Evolutionary conservation across 2,113 vertebrate species (phyloP).

Genomic region (Campylomormyrus numenius): DNA sequence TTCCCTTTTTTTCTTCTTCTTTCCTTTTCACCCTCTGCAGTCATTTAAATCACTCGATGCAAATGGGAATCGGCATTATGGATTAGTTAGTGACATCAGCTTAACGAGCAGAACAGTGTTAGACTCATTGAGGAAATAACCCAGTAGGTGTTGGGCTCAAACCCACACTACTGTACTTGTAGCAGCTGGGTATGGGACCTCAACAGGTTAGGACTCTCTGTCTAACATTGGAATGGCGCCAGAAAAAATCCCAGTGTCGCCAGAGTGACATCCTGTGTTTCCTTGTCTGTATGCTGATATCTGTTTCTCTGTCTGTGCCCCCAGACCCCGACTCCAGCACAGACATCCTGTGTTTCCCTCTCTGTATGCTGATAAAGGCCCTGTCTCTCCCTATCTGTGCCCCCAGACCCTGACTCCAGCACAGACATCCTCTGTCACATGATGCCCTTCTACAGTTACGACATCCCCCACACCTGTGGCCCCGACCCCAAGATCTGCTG

Average conservation of each 20-base stretch:
- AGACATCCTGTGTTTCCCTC: constrained; percentile 62
- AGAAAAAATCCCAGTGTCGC: background rate
- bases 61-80: background rate
- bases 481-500: constrained; percentile 89
- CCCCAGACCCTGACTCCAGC: constrained; percentile 69
- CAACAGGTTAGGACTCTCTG: background rate
- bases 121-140: background rate
- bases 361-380: background rate
- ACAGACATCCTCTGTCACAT: constrained; percentile 91
- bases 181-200: background rate
- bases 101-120: background rate
- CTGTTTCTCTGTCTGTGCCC: constrained; percentile 31
- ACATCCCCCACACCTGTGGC: constrained; percentile 88
- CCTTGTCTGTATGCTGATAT: background rate
- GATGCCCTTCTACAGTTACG: constrained; percentile 98
- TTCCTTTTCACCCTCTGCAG: background rate
- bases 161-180: background rate
- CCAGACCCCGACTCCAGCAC: constrained; percentile 71
- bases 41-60: no score
- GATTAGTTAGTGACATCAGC: background rate
- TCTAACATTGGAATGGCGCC: background rate
- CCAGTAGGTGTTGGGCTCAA: background rate
- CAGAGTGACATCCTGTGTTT: background rate
- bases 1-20: background rate
- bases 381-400: constrained; percentile 3